Evolutionary conservation across 2,888 invertebrate genomes (phyloP).

Genomic region (Cerceris ruficornis): DNA sequence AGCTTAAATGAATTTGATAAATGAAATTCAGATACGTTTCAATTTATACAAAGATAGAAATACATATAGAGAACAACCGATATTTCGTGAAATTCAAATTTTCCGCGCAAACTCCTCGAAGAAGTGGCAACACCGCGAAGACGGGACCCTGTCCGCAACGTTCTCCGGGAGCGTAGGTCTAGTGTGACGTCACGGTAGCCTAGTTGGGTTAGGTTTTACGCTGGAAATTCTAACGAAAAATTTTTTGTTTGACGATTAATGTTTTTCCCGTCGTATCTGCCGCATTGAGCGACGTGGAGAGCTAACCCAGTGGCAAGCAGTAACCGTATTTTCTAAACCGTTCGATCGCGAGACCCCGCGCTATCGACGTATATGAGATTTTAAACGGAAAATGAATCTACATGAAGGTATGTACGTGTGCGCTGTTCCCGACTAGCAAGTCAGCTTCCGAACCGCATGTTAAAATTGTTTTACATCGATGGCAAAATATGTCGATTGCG

Average conservation of each 20-base stretch:
- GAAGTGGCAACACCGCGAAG: slow-evolving; percentile 48
- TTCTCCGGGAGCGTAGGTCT: slow-evolving; percentile 71
- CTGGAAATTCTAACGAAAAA: slow-evolving; percentile 86
- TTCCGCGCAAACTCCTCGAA: slow-evolving; percentile 23
- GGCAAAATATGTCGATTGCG: slow-evolving; percentile 5
- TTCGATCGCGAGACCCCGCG: slow-evolving; percentile 76
- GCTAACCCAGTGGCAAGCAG: slow-evolving; percentile 67
- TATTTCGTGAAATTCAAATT: slow-evolving; percentile 36
- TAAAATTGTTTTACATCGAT: slow-evolving; percentile 23
- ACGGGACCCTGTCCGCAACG: slow-evolving; percentile 51
- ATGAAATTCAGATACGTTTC: no score
- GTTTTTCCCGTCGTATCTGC: slow-evolving; percentile 84
- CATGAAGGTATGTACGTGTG: slow-evolving; percentile 92
- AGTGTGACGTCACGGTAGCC: slow-evolving; percentile 83
- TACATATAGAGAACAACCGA: neutral
- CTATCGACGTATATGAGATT: slow-evolving; percentile 81
- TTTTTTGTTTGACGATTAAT: slow-evolving; percentile 86
- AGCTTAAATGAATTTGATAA: no score
- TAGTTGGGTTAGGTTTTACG: slow-evolving; percentile 89
- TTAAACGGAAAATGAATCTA: slow-evolving; percentile 91
- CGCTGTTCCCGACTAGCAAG: slow-evolving; percentile 56
- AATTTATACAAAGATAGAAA: neutral
- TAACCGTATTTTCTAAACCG: slow-evolving; percentile 66
- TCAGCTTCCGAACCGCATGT: slow-evolving; percentile 49
- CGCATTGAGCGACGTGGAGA: slow-evolving; percentile 84